Conservation (phyloP, 1,140 invertebrate genomes). For the Euura lappo region DNA sequence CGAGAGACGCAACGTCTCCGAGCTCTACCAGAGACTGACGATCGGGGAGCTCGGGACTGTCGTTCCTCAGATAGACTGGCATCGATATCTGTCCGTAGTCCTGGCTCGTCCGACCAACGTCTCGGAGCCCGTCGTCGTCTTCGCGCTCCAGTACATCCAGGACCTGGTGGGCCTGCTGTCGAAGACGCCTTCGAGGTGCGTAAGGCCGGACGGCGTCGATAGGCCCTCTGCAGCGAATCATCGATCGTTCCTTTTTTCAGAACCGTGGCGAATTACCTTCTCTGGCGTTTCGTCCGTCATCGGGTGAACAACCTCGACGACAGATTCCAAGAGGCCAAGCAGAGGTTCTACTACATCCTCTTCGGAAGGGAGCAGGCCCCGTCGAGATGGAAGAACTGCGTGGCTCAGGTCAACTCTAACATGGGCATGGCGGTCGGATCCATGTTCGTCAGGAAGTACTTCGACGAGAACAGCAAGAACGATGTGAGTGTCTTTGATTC, state of each 20-base stretch:
- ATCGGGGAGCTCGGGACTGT: conserved; percentile 70
- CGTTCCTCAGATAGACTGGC: conserved; percentile 83
- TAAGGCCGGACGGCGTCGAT: neutral
- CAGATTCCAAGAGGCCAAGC: conserved; percentile 69
- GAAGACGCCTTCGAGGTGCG: conserved; percentile 52
- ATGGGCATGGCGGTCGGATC: conserved; percentile 84
- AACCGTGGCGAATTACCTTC: conserved; percentile 76
- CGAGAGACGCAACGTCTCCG: conserved; percentile 79
- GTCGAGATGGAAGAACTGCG: conserved; percentile 83
- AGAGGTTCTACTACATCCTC: conserved; percentile 73
- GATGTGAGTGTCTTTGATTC: conserved; percentile 60
- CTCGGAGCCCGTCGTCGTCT: conserved; percentile 75
- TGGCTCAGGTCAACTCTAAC: conserved; percentile 80
- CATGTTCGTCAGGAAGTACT: conserved; percentile 87
- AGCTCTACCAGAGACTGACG: conserved; percentile 80
- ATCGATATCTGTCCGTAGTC: conserved; percentile 73
- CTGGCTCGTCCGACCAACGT: conserved; percentile 65
- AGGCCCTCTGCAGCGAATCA: neutral
- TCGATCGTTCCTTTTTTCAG: conserved; percentile 29
- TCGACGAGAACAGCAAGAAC: conserved; percentile 82
- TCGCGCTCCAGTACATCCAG: conserved; percentile 72
- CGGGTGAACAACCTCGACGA: conserved; percentile 85
- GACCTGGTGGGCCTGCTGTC: conserved; percentile 58
- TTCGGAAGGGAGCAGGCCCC: conserved; percentile 78
- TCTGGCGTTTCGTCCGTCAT: conserved; percentile 88